Conservation (phyloP, 2,113 vertebrate species). For the Channa argus region DNA sequence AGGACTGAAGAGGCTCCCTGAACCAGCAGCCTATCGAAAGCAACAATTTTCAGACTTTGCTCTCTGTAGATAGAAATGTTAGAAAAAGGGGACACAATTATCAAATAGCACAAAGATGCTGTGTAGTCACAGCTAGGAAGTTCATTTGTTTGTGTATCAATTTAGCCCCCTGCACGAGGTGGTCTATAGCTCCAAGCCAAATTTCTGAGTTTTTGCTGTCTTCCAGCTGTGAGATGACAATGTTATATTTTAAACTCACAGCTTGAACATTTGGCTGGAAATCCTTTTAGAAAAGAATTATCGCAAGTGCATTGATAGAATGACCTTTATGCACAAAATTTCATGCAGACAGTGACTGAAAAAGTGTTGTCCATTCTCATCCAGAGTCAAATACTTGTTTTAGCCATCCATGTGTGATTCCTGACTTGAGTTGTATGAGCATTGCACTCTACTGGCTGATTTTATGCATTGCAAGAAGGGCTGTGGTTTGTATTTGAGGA, state of each 20-base stretch:
- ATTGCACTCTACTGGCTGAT: constrained; percentile 77
- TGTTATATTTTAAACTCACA: constrained; percentile 8
- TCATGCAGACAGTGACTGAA: neutral
- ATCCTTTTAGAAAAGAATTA: neutral
- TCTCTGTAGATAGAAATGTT: constrained; percentile 51
- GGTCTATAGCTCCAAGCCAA: neutral
- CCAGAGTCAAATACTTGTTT: neutral
- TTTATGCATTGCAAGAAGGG: constrained; percentile 51
- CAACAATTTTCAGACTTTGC: constrained; percentile 52
- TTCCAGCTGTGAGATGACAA: constrained; percentile 1
- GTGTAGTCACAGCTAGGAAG: constrained; percentile 34
- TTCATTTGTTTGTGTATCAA: constrained; percentile 2
- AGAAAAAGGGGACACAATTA: constrained; percentile 43
- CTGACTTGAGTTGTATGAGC: constrained; percentile 47
- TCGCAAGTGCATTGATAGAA: constrained; percentile 1
- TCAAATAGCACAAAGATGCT: constrained; percentile 50
- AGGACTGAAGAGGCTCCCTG: constrained; percentile 55
- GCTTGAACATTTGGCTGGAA: neutral
- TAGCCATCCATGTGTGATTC: neutral
- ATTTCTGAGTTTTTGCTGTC: constrained; percentile 2
- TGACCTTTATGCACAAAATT: constrained; percentile 4
- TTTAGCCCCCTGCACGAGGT: constrained; percentile 18
- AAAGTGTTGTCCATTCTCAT: neutral
- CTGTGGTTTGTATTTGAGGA: neutral
- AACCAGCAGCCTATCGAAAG: constrained; percentile 56